phyloP scores from a whole-genome alignment of 53 echinoderm and acorn worm species.

The Echinarachnius parma region DNA sequence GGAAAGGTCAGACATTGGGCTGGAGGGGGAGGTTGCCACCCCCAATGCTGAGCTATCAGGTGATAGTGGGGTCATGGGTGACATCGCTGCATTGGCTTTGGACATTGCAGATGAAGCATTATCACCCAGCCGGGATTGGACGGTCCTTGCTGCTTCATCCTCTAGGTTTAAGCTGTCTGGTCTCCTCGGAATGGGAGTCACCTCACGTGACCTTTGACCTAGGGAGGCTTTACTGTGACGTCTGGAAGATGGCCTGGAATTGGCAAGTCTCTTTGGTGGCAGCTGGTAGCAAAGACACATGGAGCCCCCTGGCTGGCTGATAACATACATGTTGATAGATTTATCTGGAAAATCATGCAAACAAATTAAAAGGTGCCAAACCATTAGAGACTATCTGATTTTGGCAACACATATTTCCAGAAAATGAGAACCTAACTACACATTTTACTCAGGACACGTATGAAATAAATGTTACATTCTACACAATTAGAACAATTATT shows the following conservation, averaged over 20 bases:
- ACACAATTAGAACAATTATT: too few relatives aligned
- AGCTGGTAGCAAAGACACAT: slow-evolving; percentile 91
- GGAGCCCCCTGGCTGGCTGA: slow-evolving; percentile 71
- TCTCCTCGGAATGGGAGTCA: background rate
- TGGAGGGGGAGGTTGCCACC: background rate
- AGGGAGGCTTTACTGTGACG: slow-evolving; percentile 13
- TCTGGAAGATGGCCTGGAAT: slow-evolving; percentile 11
- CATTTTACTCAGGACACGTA: too few relatives aligned
- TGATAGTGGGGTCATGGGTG: background rate
- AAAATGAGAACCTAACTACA: too few relatives aligned
- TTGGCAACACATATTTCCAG: too few relatives aligned
- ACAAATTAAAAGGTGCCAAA: background rate
- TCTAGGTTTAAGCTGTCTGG: slow-evolving; percentile 5
- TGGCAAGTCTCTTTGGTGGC: slow-evolving; percentile 40
- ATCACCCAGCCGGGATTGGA: background rate
- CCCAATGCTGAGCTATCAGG: background rate
- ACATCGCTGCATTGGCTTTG: slow-evolving; percentile 1
- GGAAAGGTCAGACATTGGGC: background rate
- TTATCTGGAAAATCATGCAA: slow-evolving; percentile 43
- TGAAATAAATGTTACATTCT: too few relatives aligned
- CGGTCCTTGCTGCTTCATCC: background rate
- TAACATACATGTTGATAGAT: slow-evolving; percentile 83
- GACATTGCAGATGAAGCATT: background rate
- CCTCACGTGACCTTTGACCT: background rate
- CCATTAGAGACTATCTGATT: too few relatives aligned